Conservation (phyloP, 1,140 invertebrate species). For the Camponotus pennsylvanicus region DNA sequence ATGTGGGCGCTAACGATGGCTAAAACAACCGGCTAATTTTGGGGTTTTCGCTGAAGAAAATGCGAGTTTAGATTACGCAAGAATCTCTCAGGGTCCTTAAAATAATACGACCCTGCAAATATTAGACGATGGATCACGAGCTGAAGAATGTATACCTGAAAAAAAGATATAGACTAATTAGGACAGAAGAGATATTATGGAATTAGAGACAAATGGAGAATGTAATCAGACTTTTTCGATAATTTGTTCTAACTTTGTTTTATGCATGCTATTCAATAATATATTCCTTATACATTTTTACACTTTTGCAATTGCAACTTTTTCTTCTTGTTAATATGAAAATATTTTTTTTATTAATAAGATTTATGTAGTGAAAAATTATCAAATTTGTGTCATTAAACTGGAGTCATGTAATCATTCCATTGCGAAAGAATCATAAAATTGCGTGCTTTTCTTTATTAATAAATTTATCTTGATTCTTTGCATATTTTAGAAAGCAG, state of each 20-base stretch:
- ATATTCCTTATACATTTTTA: background rate
- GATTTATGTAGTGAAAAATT: background rate
- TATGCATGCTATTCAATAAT: background rate
- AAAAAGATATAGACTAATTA: background rate
- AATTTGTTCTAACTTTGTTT: background rate
- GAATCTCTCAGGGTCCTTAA: background rate
- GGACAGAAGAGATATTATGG: background rate
- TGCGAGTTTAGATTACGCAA: background rate
- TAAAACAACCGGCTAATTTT: conserved; percentile 4
- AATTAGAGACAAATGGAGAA: background rate
- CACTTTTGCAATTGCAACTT: background rate
- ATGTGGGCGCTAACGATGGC: background rate
- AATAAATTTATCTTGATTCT: background rate
- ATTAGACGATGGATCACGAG: background rate
- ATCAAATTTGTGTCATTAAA: background rate
- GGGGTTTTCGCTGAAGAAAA: conserved; percentile 8
- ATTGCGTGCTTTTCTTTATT: background rate
- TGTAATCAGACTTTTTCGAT: background rate
- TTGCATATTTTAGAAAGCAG: background rate
- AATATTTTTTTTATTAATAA: background rate
- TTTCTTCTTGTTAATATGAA: background rate
- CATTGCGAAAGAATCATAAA: background rate
- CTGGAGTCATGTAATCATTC: background rate
- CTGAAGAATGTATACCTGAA: conserved; percentile 4
- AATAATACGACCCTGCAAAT: background rate